Evolutionary conservation across 2,113 vertebrate genomes (phyloP).

Genomic region (Callopanchax toddi): DNA sequence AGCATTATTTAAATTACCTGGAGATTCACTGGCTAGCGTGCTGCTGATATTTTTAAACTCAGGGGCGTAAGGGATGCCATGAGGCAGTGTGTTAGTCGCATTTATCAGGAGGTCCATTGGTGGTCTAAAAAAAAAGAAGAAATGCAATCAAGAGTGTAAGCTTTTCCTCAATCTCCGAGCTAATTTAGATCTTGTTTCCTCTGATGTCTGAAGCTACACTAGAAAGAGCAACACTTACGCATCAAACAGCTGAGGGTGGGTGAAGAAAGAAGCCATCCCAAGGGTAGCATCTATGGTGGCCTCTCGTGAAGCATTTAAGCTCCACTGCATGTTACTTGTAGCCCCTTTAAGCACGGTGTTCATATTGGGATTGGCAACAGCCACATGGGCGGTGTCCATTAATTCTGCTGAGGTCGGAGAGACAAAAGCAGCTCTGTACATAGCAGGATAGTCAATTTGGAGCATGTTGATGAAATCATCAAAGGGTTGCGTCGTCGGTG

Average conservation of each 20-base stretch:
- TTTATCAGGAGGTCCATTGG: conserved; percentile 56
- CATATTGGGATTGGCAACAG: conserved; percentile 74
- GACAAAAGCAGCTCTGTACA: conserved; percentile 57
- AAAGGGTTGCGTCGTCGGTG: conserved; percentile 38
- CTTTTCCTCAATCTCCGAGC: background rate
- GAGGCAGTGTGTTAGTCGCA: conserved; percentile 56
- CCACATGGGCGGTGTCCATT: conserved; percentile 66
- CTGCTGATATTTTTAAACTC: conserved; percentile 59
- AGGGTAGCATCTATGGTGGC: conserved; percentile 63
- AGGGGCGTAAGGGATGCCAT: conserved; percentile 58
- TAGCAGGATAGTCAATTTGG: conserved; percentile 67
- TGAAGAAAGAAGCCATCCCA: conserved; percentile 63
- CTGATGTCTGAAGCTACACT: background rate
- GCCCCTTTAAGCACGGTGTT: conserved; percentile 66
- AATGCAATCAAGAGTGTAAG: background rate
- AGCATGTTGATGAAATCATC: conserved; percentile 76
- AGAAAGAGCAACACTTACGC: conserved; percentile 41
- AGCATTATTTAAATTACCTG: conserved; percentile 62
- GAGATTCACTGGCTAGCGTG: conserved; percentile 61
- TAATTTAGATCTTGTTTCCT: conserved; percentile 2
- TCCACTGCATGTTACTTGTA: conserved; percentile 42
- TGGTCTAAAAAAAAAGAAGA: conserved; percentile 49
- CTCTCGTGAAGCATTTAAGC: conserved; percentile 43
- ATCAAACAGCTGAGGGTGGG: conserved; percentile 36
- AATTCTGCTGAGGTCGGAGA: conserved; percentile 61